These are phyloP conservation scores for Crenichthys baileyi DNA, from an alignment of 2,797 vertebrate genomes.

Conservation along the genomic window DNA sequence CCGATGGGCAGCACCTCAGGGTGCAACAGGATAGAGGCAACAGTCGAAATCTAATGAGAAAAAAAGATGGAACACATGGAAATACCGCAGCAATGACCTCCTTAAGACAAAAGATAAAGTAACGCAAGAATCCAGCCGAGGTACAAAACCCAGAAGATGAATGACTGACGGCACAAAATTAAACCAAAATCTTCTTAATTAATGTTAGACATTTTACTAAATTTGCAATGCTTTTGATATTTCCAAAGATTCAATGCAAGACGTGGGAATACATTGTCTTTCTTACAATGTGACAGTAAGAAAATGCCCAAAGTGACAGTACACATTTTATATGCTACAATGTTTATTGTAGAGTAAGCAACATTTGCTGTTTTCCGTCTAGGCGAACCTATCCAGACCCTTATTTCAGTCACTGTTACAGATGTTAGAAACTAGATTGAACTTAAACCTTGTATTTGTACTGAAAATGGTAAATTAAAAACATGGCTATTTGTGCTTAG, in stretches of 20 bases:
- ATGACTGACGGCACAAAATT: not conserved
- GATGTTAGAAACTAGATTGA: not conserved
- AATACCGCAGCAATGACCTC: not conserved
- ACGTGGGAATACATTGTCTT: not conserved
- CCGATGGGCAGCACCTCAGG: not conserved
- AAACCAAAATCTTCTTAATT: not conserved
- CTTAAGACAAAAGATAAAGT: not conserved
- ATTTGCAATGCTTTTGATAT: not conserved
- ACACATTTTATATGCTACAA: not conserved
- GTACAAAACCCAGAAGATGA: not conserved
- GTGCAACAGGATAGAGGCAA: not conserved
- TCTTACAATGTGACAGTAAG: not conserved
- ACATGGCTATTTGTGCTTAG: slow-evolving; percentile 19
- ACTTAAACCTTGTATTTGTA: not conserved
- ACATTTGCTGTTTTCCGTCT: not conserved
- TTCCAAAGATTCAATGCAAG: not conserved
- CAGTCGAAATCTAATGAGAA: not conserved
- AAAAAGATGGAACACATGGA: not conserved
- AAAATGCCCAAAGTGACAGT: not conserved
- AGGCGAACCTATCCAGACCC: not conserved
- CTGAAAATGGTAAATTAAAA: not conserved
- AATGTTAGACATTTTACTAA: not conserved
- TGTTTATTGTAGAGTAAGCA: not conserved
- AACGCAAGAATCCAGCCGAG: not conserved
- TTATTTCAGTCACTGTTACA: not conserved